A percentile compares a stretch with the other conserved stretches of the same genome.
Evolutionary conservation across 2,113 vertebrate species (phyloP).

Genomic region (Hystrix brachyura): DNA sequence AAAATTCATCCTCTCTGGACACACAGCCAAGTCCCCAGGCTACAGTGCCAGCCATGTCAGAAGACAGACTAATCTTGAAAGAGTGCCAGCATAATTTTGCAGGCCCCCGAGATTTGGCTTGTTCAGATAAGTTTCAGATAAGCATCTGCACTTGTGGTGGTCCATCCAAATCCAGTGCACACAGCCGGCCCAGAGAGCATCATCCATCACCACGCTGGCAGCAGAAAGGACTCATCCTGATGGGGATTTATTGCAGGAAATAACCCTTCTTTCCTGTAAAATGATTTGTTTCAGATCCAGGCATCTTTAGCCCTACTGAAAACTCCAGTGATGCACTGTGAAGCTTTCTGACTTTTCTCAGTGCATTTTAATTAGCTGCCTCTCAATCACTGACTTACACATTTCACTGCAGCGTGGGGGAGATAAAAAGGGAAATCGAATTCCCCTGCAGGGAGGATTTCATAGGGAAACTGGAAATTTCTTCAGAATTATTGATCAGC

Average conservation of each 20-base stretch:
- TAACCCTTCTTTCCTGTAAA: constrained; percentile 37
- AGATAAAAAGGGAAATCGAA: constrained; percentile 39
- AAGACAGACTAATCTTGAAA: constrained; percentile 60
- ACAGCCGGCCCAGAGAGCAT: neutral
- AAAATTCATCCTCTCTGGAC: neutral
- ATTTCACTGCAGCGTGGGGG: neutral
- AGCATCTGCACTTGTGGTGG: constrained; percentile 71
- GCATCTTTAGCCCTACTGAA: constrained; percentile 28
- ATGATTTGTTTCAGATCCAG: constrained; percentile 71
- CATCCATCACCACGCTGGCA: constrained; percentile 59
- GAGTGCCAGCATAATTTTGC: constrained; percentile 61
- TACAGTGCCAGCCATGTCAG: neutral
- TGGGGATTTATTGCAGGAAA: constrained; percentile 67
- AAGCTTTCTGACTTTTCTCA: constrained; percentile 7
- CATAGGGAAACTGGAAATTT: constrained; percentile 64
- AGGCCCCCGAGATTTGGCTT: constrained; percentile 13
- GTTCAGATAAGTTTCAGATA: constrained; percentile 67
- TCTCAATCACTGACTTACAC: neutral
- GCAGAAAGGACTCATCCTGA: neutral
- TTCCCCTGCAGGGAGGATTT: constrained; percentile 60
- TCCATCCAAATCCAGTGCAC: constrained; percentile 54
- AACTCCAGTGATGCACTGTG: neutral
- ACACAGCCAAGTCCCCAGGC: constrained; percentile 8
- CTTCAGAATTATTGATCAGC: constrained; percentile 70
- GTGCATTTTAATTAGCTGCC: constrained; percentile 44